Evolutionary conservation across 2,888 invertebrate species (phyloP), one percentile per base, ranked within the genome.

Genomic region (Danaus chrysippus): DNA sequence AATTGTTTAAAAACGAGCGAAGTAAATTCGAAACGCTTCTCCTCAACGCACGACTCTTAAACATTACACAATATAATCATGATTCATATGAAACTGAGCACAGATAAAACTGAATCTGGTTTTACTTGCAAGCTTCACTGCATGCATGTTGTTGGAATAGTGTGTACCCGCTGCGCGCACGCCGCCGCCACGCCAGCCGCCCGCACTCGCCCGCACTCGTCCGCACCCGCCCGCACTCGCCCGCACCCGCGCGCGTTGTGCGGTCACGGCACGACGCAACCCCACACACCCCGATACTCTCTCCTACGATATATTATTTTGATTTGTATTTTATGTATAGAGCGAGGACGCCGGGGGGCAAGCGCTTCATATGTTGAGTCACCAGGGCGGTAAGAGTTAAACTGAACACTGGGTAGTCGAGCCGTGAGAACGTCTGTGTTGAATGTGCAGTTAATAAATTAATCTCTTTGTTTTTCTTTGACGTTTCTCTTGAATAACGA

Each of bases 291-390:
- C 87, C 83, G 81, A 84, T 83, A 87, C 86, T 88, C 87, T 87
- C 88, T 86, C 86, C 87, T 87, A 83, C 86, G 86, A 87, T 87
- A 85, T 89, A 89, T 90, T 91, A 87, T 91, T 89, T 90, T 90
- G 86, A 89, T 90, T 90, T 91, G 83, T 91, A 87, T 91, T 91
- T 91, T 91, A 90, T 92, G 91, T 94, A 91, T 95, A 97, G 97
- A 97, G 96, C 93, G 96, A 97, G 94, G 97, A 97, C 86, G 94
- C 95, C 86, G 97, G 97, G 89, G 94, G 95, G 91, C 95, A 96
- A 93, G 97, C 97, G 85, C 92, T 97, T 93, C 95, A 95, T 92
- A 94, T 94, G 94, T 93, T 97, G 93, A 94, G 95, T 92, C 95
- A 95, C 92, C 97, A 97, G 95, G 97, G 97, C 95, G 97, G 97